A percentile compares a stretch with the other conserved stretches of the same genome.
Evolutionary conservation across 2,797 vertebrate genomes (phyloP).

Genomic region (Hyperoplus lanceolatus): DNA sequence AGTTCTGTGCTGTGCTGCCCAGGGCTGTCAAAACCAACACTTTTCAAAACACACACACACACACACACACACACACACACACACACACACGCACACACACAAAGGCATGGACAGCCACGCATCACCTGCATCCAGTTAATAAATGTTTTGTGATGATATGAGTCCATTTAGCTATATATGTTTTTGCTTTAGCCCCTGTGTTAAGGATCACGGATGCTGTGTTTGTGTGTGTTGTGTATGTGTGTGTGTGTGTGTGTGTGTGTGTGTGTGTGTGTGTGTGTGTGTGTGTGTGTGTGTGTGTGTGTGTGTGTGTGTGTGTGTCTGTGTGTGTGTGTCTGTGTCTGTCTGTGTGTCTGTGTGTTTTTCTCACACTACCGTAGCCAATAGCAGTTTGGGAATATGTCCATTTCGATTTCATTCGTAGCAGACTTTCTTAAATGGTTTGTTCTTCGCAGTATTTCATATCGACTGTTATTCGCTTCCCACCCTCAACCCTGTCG

Average conservation of each 20-base stretch:
- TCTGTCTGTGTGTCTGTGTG: not conserved
- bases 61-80: no score
- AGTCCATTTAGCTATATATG: constrained; percentile 1
- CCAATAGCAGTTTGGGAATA: constrained; percentile 4
- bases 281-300: no score
- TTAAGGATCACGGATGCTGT: not conserved
- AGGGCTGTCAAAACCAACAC: not conserved
- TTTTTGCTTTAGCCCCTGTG: not conserved
- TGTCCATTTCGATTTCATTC: constrained; percentile 2
- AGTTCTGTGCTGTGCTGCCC: not conserved
- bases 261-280: no score
- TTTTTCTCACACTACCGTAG: constrained; percentile 6
- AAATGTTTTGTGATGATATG: not conserved
- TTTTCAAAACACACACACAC: no score
- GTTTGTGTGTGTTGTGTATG: no score
- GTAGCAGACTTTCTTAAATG: constrained; percentile 7
- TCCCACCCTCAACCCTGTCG: constrained; percentile 41
- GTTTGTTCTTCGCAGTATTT: constrained; percentile 29
- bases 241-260: no score
- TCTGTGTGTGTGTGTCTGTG: no score
- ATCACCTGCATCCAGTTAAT: constrained; percentile 44
- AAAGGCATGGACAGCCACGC: no score
- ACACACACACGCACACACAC: no score
- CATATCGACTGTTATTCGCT: constrained; percentile 43
- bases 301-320: no score